Percentiles rank a stretch among this genome's conserved stretches.
These are phyloP conservation scores for Phylloscopus collybita DNA, from an alignment of 2,797 vertebrate species.

Conservation along the genomic window DNA sequence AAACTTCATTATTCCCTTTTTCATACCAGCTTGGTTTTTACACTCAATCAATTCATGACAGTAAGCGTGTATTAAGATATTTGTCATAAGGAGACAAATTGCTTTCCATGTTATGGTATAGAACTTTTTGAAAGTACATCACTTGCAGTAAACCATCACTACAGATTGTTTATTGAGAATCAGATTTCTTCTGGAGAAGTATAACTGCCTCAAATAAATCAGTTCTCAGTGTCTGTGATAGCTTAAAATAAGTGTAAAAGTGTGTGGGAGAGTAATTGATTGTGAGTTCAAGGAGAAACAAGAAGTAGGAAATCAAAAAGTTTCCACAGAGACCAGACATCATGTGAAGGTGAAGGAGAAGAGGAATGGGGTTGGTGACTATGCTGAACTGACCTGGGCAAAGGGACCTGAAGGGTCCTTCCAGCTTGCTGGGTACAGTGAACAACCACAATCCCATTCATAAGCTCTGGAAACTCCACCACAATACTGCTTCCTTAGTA, in stretches of 20 bases:
- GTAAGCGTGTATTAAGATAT: neutral
- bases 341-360: neutral
- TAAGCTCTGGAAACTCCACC: neutral
- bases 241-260: neutral
- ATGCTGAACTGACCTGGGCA: neutral
- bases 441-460: neutral
- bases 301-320: neutral
- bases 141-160: neutral
- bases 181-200: neutral
- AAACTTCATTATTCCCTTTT: neutral
- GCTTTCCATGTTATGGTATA: neutral
- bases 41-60: neutral
- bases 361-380: fast-evolving
- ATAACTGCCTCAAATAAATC: neutral
- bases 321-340: neutral
- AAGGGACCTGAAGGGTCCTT: neutral
- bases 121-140: neutral
- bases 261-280: neutral
- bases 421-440: neutral
- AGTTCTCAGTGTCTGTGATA: neutral
- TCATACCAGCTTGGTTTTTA: neutral
- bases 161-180: neutral
- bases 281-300: neutral
- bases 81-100: neutral
- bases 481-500: neutral